Percentiles rank a stretch among this genome's conserved stretches.
phyloP scores from a whole-genome alignment of 2,888 invertebrate species.

The Rhodophaea formosa region DNA sequence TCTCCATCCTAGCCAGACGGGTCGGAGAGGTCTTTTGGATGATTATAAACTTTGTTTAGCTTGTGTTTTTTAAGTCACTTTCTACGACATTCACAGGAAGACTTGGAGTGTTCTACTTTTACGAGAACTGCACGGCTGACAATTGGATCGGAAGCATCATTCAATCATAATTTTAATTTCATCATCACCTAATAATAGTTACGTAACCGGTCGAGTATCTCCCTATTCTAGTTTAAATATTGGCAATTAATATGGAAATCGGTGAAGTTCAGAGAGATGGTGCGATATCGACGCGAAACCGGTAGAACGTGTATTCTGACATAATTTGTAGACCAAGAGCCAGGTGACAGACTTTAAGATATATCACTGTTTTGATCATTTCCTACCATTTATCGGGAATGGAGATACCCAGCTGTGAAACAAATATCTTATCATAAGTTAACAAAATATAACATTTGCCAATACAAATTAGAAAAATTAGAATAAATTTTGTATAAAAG shows the following conservation, averaged over 20 bases:
- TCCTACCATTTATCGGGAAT: neutral
- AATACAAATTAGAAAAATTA: no score
- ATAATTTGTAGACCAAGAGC: conserved; percentile 34
- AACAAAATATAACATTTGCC: no score
- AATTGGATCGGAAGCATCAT: conserved; percentile 7
- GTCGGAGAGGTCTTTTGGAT: no score
- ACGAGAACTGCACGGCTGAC: no score
- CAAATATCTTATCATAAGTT: no score
- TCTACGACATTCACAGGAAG: no score
- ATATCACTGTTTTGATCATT: neutral
- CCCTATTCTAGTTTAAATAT: conserved; percentile 35
- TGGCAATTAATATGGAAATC: conserved; percentile 56
- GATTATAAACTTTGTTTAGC: no score
- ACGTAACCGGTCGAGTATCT: conserved; percentile 24
- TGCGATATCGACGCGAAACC: conserved; percentile 38
- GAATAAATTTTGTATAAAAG: no score
- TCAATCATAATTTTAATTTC: conserved; percentile 12
- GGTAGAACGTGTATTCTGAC: conserved; percentile 36
- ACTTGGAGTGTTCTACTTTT: no score
- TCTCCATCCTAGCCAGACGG: no score
- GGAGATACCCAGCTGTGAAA: no score
- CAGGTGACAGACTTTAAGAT: neutral
- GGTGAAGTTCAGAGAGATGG: conserved; percentile 42
- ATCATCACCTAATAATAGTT: conserved; percentile 20
- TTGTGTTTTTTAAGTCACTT: no score